Conservation (phyloP, 2,113 vertebrate genomes). For the Chloropsis cyanopogon region DNA sequence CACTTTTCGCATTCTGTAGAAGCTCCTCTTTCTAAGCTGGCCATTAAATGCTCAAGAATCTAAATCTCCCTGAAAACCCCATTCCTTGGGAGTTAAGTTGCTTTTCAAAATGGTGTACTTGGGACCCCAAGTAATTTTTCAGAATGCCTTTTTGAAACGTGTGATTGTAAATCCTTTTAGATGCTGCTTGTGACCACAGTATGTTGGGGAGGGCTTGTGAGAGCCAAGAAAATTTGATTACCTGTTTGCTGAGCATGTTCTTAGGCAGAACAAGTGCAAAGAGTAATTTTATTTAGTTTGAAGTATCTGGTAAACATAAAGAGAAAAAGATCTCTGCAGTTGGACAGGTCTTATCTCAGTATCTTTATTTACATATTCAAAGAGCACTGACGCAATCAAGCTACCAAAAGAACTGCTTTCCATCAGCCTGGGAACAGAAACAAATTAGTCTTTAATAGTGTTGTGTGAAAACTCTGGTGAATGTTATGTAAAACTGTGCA, state of each 20-base stretch:
- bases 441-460: constrained; percentile 52
- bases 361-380: constrained; percentile 67
- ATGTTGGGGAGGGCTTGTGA: neutral
- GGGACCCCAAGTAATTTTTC: neutral
- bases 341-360: constrained; percentile 54
- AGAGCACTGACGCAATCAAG: constrained; percentile 51
- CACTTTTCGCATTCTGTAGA: neutral
- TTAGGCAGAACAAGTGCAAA: neutral
- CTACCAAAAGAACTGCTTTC: constrained; percentile 56
- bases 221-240: neutral
- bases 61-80: neutral
- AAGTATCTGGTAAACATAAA: constrained; percentile 53
- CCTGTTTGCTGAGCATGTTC: neutral
- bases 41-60: neutral
- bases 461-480: constrained; percentile 56
- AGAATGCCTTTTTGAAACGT: neutral
- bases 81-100: neutral
- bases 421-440: constrained; percentile 55
- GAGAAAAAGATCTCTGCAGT: constrained; percentile 16
- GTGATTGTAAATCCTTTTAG: neutral
- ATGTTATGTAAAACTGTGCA: constrained; percentile 62
- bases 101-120: neutral
- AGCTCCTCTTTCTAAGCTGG: neutral
- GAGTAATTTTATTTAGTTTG: constrained; percentile 59
- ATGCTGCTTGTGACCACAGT: neutral